Percentiles rank a stretch among this genome's conserved stretches.
phyloP scores from a whole-genome alignment of 1,140 invertebrate species.

The Pseudobourletiella spinata region DNA sequence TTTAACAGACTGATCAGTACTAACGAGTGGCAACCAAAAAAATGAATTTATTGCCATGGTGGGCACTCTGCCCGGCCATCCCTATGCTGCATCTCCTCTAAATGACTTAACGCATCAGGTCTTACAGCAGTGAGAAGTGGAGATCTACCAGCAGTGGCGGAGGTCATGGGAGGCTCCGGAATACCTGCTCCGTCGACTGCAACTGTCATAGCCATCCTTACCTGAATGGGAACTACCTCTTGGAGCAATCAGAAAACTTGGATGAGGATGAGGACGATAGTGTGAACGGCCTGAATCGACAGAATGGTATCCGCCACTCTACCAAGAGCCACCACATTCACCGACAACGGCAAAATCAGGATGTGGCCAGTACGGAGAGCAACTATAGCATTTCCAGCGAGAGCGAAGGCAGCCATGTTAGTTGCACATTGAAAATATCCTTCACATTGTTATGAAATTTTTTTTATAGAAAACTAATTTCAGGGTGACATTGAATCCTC shows the following conservation, averaged over 20 bases:
- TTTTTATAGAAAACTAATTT: not conserved
- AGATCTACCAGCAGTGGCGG: not conserved
- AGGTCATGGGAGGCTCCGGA: not conserved
- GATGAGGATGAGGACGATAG: not conserved
- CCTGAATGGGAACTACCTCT: not conserved
- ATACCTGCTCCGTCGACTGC: not conserved
- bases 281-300: not conserved
- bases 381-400: slow-evolving; percentile 30
- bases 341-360: not conserved
- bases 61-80: too few species aligned
- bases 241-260: not conserved
- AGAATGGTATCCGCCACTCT: slow-evolving; percentile 20
- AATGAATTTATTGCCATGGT: not conserved
- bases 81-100: too few species aligned
- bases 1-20: too few species aligned
- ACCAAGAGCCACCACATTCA: slow-evolving; percentile 2
- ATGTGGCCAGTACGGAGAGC: slow-evolving; percentile 8
- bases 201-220: not conserved
- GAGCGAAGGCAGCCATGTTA: slow-evolving; percentile 27
- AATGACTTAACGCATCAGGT: too few species aligned
- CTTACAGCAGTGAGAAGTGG: slow-evolving; percentile 2
- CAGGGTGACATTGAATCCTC: slow-evolving; percentile 29
- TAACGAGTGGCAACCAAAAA: not conserved
- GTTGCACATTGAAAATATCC: not conserved
- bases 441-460: slow-evolving; percentile 5